A percentile compares a stretch with the other conserved stretches of the same genome.
Conservation (phyloP, 37 sponge, comb jelly and placozoan species). For the Agelas oroides region DNA sequence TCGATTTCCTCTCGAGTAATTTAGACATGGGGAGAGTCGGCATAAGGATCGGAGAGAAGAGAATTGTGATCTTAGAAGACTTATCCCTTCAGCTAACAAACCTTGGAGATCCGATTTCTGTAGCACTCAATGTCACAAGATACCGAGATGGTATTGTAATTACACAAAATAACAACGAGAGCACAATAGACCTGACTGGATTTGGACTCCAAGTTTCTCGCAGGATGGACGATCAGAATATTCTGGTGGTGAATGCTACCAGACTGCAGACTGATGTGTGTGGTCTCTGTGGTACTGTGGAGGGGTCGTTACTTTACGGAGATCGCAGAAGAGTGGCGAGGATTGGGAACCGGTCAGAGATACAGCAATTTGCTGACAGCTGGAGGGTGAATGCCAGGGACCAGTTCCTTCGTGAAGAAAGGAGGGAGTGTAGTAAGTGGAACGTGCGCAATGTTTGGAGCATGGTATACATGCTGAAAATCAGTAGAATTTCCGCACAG, state of each 20-base stretch:
- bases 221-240: too few species aligned
- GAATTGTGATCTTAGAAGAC: neutral
- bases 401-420: constrained; percentile 23
- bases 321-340: constrained; percentile 1
- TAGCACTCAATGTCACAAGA: too few species aligned
- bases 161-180: too few species aligned
- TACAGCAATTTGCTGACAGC: constrained; percentile 24
- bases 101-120: constrained; percentile 1
- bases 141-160: too few species aligned
- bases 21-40: constrained; percentile 50
- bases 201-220: too few species aligned
- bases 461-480: too few species aligned
- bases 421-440: constrained; percentile 49
- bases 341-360: neutral
- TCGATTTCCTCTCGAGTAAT: constrained; percentile 35
- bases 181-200: too few species aligned
- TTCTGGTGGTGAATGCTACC: too few species aligned
- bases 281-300: constrained; percentile 36
- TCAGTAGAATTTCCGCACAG: too few species aligned
- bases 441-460: neutral
- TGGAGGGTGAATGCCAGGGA: constrained; percentile 14
- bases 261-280: neutral
- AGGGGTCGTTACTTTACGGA: constrained; percentile 9
- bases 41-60: neutral
- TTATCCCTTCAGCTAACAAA: neutral